phyloP scores from a whole-genome alignment of 2,113 vertebrate species.

The Rhinogobius similis region DNA sequence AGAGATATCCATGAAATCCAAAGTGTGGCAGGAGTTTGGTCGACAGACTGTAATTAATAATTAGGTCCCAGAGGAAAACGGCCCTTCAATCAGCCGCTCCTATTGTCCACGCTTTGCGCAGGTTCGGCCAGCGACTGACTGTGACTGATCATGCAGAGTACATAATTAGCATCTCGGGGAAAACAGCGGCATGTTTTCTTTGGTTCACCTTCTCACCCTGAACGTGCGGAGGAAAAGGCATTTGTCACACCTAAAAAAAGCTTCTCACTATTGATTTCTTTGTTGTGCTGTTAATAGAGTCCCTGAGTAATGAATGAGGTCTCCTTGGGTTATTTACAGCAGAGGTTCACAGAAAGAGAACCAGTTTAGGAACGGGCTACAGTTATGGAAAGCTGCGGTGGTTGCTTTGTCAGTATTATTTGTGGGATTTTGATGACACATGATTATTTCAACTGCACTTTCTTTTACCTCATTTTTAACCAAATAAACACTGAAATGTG shows the following conservation, averaged over 20 bases:
- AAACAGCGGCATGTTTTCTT: slow-evolving; percentile 43
- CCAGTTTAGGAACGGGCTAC: not conserved
- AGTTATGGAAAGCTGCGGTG: not conserved
- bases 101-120: slow-evolving; percentile 18
- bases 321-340: slow-evolving; percentile 4
- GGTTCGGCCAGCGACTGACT: slow-evolving; percentile 27
- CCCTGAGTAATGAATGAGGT: not conserved
- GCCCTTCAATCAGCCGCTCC: slow-evolving; percentile 52
- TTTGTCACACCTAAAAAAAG: slow-evolving; percentile 8
- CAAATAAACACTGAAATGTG: too few relatives aligned
- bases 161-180: slow-evolving; percentile 49
- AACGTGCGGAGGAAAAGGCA: slow-evolving; percentile 15
- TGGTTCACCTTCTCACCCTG: slow-evolving; percentile 15
- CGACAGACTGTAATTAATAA: slow-evolving; percentile 56
- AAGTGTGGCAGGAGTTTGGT: slow-evolving; percentile 34
- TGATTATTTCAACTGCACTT: too few relatives aligned
- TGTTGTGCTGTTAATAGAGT: slow-evolving; percentile 2
- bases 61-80: slow-evolving; percentile 55
- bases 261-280: not conserved
- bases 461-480: too few relatives aligned
- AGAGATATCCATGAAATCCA: slow-evolving; percentile 43
- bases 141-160: slow-evolving; percentile 42
- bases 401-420: too few relatives aligned
- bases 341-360: not conserved
- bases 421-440: too few relatives aligned